Base-by-base conservation (phyloP, 2,888 invertebrate genomes). In the Tuberolachnus salignus region DNA sequence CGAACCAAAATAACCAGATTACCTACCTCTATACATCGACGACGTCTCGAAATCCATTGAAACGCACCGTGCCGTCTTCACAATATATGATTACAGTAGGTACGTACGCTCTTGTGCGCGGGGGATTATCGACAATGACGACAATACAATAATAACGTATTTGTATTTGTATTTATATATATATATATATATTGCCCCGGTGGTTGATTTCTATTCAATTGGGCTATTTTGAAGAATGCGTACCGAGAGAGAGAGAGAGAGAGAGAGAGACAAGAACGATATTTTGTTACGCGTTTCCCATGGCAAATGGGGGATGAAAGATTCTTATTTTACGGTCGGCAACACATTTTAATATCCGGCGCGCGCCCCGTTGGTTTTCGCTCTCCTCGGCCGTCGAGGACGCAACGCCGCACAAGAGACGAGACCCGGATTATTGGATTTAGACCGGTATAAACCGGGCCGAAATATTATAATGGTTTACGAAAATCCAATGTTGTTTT, bases 321-420 rank as follows among this genome's bases (percentile, higher is more conserved):
- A 42, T 57, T 70, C 73, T 82, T 73, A 80, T 82, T 82, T 82
- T 81, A 82, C 82, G 82, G 81, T 72, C 87, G 87, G 83, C 80
- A 81, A 80, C 82, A 82, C 81, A 82, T 83, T 82, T 82, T 82
- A 82, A 82, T 83, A 81, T 82, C 82, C 82, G 82, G 82, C 70
- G 80, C 89, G 87, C 82, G 87, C 49, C n/a, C n/a, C 81, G 81
- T 26, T 81, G 61, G 53, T 69, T 53, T 61, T 44, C 51, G 51
- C 63, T 26, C 71, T n/a, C n/a, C n/a, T n/a, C n/a, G n/a, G n/a
- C n/a, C n/a, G n/a, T n/a, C n/a, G n/a, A n/a, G n/a, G 34, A 53
- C 59, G 23, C 70, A 63, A 71, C 44, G 44, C 71, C 71, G 53
- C 44, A 4, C 34, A 3, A n/a, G 16, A 57, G 26, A 63, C 46